Base-by-base conservation (phyloP, 2,797 vertebrate species). In the Enteromius mattozi region DNA sequence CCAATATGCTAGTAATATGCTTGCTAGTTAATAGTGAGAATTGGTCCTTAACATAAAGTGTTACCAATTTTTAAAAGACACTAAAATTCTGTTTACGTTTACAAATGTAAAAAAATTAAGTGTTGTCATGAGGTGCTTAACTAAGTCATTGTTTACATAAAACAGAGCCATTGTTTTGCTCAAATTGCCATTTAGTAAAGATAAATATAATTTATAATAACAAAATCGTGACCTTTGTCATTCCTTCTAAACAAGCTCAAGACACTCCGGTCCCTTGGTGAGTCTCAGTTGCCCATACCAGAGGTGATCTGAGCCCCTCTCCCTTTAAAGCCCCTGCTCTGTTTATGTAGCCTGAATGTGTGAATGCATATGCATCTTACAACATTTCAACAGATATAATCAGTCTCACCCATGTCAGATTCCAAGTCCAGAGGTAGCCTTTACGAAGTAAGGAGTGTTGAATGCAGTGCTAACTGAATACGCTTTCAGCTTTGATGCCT, bases 361-460 rank as follows among this genome's bases (percentile, higher is more conserved):
- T 78, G 49, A 69, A 76, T 80, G 40, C 42, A 70, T 33, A 86
- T 86, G 54, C 21, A 63, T 86, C 65, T 69, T 54, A 61, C 71
- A 71, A 78, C 54, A 81, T 78, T 56, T 84, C 79, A 84, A 72
- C 72, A 84, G 40, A 69, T 75, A 69, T 76, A 74, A 51, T 35
- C 24, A 40, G 72, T 77, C 78, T 87, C 71, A 71, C 78, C 72
- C 68, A 49, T 72, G 51, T 81, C 66, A 49, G 68, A 17, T 80
- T 24, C 74, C 61, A 80, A 85, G 75, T 71, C 63, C 79, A 86
- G 85, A 87, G 86, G 86, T 85, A 87, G 78, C 35, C 76, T 77
- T 77, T 33, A 74, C 77, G 24, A 80, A 59, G 51, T 33, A 68
- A 78, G 56, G 35, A 66, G 37, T 85, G 37, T 27, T 61, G 59